Evolutionary conservation across 2,888 invertebrate genomes (phyloP).

Genomic region (Therioaphis trifolii): DNA sequence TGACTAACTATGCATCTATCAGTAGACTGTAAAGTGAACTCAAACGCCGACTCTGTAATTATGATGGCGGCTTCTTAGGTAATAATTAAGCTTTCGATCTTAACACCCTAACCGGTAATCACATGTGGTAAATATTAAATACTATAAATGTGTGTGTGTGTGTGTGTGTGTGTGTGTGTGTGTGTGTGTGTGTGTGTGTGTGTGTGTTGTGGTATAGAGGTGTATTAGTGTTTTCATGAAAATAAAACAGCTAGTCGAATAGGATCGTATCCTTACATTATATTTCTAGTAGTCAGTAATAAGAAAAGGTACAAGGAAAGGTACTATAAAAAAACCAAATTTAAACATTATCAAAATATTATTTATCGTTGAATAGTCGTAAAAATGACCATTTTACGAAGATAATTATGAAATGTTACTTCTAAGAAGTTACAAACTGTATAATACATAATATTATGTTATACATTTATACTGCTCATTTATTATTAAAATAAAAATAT

Average conservation of each 20-base stretch:
- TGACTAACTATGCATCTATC: not conserved
- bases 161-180: too few relatives aligned
- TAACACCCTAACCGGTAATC: conserved; percentile 42
- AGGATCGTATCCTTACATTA: not conserved
- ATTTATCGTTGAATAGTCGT: not conserved
- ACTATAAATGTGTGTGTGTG: conserved; percentile 15
- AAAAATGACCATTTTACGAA: too few relatives aligned
- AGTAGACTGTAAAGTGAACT: conserved; percentile 21
- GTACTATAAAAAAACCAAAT: not conserved
- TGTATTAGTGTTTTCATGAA: conserved; percentile 16
- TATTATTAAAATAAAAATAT: too few relatives aligned
- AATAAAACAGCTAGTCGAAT: not conserved
- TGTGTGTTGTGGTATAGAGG: not conserved
- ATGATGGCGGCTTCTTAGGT: conserved; percentile 34
- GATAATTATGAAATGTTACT: too few relatives aligned
- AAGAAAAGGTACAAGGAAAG: not conserved
- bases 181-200: too few relatives aligned
- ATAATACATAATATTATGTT: not conserved
- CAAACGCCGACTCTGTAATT: conserved; percentile 34
- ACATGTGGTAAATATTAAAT: not conserved
- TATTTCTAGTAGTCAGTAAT: not conserved
- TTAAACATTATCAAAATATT: not conserved
- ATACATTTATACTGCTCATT: too few relatives aligned
- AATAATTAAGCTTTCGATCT: conserved; percentile 47
- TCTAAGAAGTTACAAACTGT: too few relatives aligned